Evolutionary conservation across 2,113 vertebrate species (phyloP), one percentile per base, ranked within the genome.

Genomic region (Anseranas semipalmata): DNA sequence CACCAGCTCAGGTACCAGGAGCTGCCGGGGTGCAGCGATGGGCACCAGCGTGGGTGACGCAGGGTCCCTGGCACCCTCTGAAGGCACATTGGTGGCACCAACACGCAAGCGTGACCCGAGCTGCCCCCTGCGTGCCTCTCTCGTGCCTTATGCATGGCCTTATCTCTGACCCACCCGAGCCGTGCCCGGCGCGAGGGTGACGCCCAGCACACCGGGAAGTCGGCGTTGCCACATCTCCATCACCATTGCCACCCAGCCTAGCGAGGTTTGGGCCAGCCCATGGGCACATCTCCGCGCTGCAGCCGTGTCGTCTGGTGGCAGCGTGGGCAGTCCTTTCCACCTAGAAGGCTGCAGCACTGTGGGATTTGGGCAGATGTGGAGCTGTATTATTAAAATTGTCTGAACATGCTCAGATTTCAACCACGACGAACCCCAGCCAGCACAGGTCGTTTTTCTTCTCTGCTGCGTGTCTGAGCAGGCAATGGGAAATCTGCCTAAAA

Each of bases 51-150:
- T 37, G 7, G 9, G 2, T 11, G 7, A 12, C 28, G 10, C 81
- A 20, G 53, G 19, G 8, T 45, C 46, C 30, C 24, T 62, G 39
- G 53, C 33, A 75, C 58, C 53, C 30, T 62, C 73, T 77, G 73
- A 59, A 67, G 43, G n/a, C 50, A 48, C 0, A 0, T n/a, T 32
- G 12, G 7, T 7, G 14, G 59, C 66, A 33, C n/a, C 35, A 60
- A 35, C 58, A 63, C 25, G 43, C 37, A 16, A 20, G 27, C 27
- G 24, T 56, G 77, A 56, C 71, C 46, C 59, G 19, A 43, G 15
- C 65, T 87, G 37, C 9, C 8, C 27, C 27, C 20, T 45, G 4
- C 9, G 39, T 50, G n/a, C 37, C 43, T 33, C 9, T 60, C 45
- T 53, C 5, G 0, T 66, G 39, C 65, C 76, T 91, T 86, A 25